Percentiles rank a stretch among this genome's conserved stretches.
These are phyloP conservation scores for Mustela lutreola DNA, from an alignment of 2,113 vertebrate genomes.

Conservation along the genomic window DNA sequence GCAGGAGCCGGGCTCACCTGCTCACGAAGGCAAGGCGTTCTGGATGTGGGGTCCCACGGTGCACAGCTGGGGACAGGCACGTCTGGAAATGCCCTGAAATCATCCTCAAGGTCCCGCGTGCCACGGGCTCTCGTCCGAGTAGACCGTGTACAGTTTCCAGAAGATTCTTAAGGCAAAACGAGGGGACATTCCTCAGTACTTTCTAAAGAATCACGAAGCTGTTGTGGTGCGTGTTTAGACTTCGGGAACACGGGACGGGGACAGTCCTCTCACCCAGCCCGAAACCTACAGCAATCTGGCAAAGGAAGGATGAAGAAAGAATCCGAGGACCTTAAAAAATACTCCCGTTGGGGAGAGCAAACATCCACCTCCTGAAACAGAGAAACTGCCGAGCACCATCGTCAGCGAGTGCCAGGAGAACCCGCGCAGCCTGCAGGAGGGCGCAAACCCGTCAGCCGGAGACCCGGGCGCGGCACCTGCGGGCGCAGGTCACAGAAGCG, in stretches of 20 bases:
- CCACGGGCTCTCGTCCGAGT: fast-evolving
- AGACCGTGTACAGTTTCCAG: not conserved
- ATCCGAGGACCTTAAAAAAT: not conserved
- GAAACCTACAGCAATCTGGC: not conserved
- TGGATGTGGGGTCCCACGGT: fast-evolving
- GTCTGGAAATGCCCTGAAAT: not conserved
- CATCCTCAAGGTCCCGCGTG: fast-evolving
- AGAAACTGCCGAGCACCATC: not conserved
- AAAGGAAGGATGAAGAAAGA: not conserved
- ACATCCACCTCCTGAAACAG: not conserved
- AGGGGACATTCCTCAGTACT: not conserved
- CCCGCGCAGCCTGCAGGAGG: fast-evolving
- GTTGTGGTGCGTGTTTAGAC: not conserved
- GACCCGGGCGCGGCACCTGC: no score
- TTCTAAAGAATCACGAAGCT: not conserved
- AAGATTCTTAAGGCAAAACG: not conserved
- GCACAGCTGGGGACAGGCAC: not conserved
- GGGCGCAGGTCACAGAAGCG: not conserved
- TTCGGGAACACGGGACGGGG: not conserved
- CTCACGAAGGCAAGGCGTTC: fast-evolving
- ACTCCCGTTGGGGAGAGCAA: not conserved
- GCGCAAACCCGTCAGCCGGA: no score
- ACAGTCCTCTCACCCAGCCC: constrained; percentile 21
- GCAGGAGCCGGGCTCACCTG: not conserved
- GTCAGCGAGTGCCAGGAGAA: fast-evolving